phyloP scores from a whole-genome alignment of 2,888 invertebrate species.

The Pyrgus malvae region DNA sequence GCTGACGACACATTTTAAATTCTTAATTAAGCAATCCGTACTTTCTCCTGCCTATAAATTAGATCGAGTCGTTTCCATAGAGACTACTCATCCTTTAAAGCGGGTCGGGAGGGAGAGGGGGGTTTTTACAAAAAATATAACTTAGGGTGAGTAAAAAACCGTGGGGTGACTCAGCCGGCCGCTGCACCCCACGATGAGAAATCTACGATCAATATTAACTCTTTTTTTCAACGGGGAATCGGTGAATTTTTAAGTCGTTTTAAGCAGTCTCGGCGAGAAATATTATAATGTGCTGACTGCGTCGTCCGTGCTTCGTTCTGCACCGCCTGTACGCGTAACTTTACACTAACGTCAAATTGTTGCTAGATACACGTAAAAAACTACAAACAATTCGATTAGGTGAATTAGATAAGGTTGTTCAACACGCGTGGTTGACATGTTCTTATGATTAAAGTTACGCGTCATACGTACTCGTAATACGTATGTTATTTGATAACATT shows the following conservation, averaged over 20 bases:
- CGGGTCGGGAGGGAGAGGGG: constrained; percentile 67
- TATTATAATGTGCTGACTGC: constrained; percentile 37
- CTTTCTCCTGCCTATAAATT: constrained; percentile 81
- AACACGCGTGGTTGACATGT: constrained; percentile 61
- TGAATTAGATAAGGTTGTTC: constrained; percentile 68
- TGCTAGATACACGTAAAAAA: constrained; percentile 37
- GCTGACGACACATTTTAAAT: constrained; percentile 78
- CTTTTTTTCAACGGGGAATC: constrained; percentile 79
- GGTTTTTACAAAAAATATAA: constrained; percentile 81
- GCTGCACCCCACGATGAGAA: constrained; percentile 81
- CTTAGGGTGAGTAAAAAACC: constrained; percentile 83
- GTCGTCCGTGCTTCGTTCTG: background rate
- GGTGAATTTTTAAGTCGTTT: constrained; percentile 78
- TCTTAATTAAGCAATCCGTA: constrained; percentile 82
- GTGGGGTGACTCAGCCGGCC: constrained; percentile 83
- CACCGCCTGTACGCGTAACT: background rate
- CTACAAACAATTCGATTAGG: constrained; percentile 47
- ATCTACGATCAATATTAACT: constrained; percentile 83
- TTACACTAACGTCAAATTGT: constrained; percentile 44
- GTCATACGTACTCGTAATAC: background rate
- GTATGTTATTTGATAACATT: background rate
- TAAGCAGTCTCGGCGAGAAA: constrained; percentile 46
- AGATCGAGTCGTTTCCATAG: constrained; percentile 82
- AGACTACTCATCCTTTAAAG: constrained; percentile 83
- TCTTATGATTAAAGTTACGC: constrained; percentile 11